Percentiles rank a stretch among this genome's conserved stretches.
Conservation (phyloP, 2,888 invertebrate species). For the Crioceris asparagi region DNA sequence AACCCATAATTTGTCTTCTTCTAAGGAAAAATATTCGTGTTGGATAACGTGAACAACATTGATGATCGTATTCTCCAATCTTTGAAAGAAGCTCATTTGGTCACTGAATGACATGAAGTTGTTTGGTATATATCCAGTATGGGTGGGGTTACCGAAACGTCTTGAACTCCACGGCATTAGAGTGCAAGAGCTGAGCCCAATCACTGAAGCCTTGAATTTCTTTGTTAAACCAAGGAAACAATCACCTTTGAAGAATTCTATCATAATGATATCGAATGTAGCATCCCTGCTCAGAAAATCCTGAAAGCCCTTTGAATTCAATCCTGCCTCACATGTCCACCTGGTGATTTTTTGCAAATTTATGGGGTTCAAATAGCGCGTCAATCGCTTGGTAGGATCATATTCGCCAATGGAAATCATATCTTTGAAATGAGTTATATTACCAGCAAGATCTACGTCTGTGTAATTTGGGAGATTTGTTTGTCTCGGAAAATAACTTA, state of each 20-base stretch:
- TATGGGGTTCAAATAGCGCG: conserved; percentile 10
- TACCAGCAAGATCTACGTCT: conserved; percentile 39
- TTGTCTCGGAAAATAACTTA: conserved; percentile 51
- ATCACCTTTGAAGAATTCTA: conserved; percentile 60
- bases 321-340: conserved; percentile 12
- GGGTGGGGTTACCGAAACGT: conserved; percentile 41
- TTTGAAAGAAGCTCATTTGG: conserved; percentile 30
- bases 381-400: conserved; percentile 5
- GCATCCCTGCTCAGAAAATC: conserved; percentile 35
- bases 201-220: conserved; percentile 48
- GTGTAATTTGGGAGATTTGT: conserved; percentile 44
- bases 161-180: conserved; percentile 37
- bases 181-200: conserved; percentile 39
- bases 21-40: conserved; percentile 18
- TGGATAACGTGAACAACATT: conserved; percentile 18
- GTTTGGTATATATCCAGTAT: conserved; percentile 41
- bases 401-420: conserved; percentile 7
- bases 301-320: conserved; percentile 31
- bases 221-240: conserved; percentile 55
- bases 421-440: conserved; percentile 6
- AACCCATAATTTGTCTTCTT: conserved; percentile 21
- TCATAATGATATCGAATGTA: conserved; percentile 54
- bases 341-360: conserved; percentile 7
- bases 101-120: conserved; percentile 35
- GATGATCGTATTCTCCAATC: conserved; percentile 37